Evolutionary conservation across 2,888 invertebrate species (phyloP).

Genomic region (Xestia c-nigrum): DNA sequence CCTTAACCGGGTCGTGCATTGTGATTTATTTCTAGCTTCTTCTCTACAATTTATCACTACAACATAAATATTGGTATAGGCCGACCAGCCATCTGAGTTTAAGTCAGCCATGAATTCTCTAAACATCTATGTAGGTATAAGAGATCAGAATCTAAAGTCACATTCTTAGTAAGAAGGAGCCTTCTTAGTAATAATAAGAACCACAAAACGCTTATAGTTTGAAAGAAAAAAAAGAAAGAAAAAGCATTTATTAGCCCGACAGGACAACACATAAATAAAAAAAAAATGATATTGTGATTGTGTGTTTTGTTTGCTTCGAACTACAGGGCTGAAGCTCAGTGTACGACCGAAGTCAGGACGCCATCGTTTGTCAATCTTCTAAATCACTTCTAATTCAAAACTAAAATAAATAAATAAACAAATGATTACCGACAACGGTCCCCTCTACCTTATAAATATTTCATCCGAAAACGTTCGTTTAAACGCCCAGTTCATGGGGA

Average conservation of each 20-base stretch:
- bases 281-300: too few species aligned
- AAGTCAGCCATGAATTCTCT: neutral
- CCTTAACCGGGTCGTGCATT: neutral
- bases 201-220: neutral
- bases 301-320: neutral
- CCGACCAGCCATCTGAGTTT: neutral
- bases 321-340: neutral
- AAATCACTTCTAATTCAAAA: neutral
- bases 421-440: conserved; percentile 4
- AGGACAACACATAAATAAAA: too few species aligned
- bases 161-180: neutral
- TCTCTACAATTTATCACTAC: neutral
- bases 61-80: neutral
- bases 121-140: neutral
- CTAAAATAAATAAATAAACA: neutral
- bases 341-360: neutral
- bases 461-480: conserved; percentile 21
- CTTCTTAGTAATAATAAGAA: neutral
- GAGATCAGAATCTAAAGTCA: neutral
- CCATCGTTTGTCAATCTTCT: neutral
- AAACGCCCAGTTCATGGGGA: conserved; percentile 25
- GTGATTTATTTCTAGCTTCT: neutral
- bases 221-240: too few species aligned
- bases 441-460: conserved; percentile 7
- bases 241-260: too few species aligned